phyloP scores from a whole-genome alignment of 92 coral and sea anemone genomes.

The Porites lobata region DNA sequence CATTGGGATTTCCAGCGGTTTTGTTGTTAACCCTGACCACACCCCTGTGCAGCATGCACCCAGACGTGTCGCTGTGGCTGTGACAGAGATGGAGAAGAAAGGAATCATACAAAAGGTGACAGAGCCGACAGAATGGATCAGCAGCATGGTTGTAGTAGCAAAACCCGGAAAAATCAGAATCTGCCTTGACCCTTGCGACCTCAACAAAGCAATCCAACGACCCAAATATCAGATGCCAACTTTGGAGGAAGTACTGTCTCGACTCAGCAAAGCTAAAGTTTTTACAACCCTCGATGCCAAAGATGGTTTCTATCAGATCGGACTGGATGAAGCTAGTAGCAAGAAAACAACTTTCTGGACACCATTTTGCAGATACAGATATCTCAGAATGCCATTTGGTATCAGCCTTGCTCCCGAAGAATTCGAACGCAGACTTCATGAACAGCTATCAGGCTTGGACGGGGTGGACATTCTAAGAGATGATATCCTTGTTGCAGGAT shows the following conservation, averaged over 20 bases:
- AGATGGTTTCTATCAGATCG: constrained; percentile 62
- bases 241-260: constrained; percentile 52
- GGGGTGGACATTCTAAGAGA: constrained; percentile 37
- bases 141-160: constrained; percentile 66
- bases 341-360: constrained; percentile 58
- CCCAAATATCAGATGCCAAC: constrained; percentile 67
- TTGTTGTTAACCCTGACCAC: constrained; percentile 30
- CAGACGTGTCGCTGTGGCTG: constrained; percentile 45
- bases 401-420: constrained; percentile 65
- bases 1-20: constrained; percentile 52
- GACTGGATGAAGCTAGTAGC: constrained; percentile 46
- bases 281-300: constrained; percentile 52
- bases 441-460: constrained; percentile 33
- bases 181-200: constrained; percentile 58
- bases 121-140: constrained; percentile 69
- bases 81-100: too few relatives aligned
- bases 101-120: constrained; percentile 48
- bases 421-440: constrained; percentile 56
- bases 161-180: constrained; percentile 67
- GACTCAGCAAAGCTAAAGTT: constrained; percentile 53
- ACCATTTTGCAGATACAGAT: constrained; percentile 53
- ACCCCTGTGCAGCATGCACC: constrained; percentile 69
- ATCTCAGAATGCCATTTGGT: constrained; percentile 59
- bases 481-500: too few relatives aligned
- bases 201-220: constrained; percentile 45